Conservation (phyloP, 92 coral and sea anemone genomes). For the Paragorgia papillata region DNA sequence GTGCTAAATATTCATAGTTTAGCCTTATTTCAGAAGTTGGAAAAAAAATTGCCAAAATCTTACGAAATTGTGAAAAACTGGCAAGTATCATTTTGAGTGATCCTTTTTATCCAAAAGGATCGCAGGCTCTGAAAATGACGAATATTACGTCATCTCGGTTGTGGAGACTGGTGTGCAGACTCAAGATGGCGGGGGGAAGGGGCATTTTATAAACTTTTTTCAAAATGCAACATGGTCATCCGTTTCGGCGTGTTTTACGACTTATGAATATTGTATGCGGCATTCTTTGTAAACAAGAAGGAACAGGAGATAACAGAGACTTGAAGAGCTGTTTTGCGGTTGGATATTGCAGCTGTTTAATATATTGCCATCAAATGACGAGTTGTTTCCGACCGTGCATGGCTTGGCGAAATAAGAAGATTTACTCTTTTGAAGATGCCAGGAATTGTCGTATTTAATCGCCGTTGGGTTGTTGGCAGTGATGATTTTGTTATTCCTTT, state of each 20-base stretch:
- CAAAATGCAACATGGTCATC: neutral
- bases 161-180: neutral
- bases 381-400: neutral
- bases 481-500: conserved; percentile 99
- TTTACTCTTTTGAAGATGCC: conserved; percentile 61
- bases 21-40: no score
- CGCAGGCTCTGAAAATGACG: no score
- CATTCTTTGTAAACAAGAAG: neutral
- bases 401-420: neutral
- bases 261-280: conserved; percentile 19
- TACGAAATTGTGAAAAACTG: no score
- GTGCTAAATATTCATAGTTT: no score
- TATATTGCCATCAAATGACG: neutral
- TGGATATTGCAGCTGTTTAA: conserved; percentile 25
- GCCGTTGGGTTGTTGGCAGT: conserved; percentile 98
- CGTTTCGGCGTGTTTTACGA: neutral
- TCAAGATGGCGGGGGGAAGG: conserved; percentile 20
- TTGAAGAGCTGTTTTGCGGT: conserved; percentile 14
- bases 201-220: neutral
- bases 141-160: neutral
- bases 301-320: neutral
- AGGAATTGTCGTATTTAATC: conserved; percentile 91
- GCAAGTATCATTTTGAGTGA: no score
- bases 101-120: no score
- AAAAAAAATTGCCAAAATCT: no score